Evolutionary conservation across 1,140 invertebrate species (phyloP), one percentile per base, ranked within the genome.

Genomic region (Euwallacea similis): DNA sequence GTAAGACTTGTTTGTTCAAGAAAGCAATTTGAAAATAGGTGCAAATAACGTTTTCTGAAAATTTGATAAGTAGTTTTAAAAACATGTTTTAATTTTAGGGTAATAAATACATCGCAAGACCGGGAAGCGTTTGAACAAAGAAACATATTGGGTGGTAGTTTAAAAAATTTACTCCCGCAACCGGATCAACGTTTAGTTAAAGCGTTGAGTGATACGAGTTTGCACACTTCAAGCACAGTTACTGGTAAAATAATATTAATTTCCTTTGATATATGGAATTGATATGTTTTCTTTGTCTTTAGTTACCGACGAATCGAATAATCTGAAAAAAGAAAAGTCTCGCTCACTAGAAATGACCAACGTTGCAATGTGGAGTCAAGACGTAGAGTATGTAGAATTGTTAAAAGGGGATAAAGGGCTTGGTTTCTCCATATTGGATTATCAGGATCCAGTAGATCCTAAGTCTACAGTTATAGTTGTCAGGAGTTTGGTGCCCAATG

Each of bases 341-440:
- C 85, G 91, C n/a, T 97, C 94, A n/a, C 81, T 98, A 55, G 95
- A 98, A 84, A 94, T 93, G 72, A 87, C 92, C 33, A 93, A 94
- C 3, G 81, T 97, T 65, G 95, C 95, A 11, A 92, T 98, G 88
- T 98, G 96, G 96, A 91, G 89, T 77, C 90, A 89, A 76, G 91
- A 96, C 76, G 89, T 95, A 47, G 92, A 95, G 72, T 88, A 93
- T 75, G 90, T 98, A 62, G 89, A 95, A 79, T 85, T 98, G 43
- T 83, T 88, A 11, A 98, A 98, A 84, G 92, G 91, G 55, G 94
- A 96, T 75, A 87, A 92, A 71, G 96, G 96, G 6, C 87, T 98
- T 11, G 96, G 96, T 56, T 98, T 98, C 83, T 96, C 93, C 72
- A 96, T 98, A 73, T 85, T 98, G 47, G 96, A 98, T 83, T 98